Base-by-base conservation (phyloP, 2,888 invertebrate species). In the Acanthoscelides obtectus region DNA sequence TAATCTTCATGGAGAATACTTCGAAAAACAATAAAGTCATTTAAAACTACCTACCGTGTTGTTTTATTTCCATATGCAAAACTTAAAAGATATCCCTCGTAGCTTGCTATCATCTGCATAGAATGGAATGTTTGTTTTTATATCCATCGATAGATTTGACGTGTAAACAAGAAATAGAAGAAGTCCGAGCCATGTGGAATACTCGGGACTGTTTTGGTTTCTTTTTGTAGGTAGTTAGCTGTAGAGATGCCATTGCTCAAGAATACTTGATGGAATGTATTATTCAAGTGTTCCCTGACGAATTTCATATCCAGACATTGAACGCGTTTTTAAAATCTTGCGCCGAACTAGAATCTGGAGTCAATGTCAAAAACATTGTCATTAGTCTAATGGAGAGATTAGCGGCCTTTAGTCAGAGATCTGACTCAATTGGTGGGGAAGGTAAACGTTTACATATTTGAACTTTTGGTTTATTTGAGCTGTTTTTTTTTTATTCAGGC, bases 241-340 rank as follows among this genome's bases (percentile, higher is more conserved):
- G 99, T 83, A 88, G 96, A 75, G 99, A 99, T 87, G 95, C 98
- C 0, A 99, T 99, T 74, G 98, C 99, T 0, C 99, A 99, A 87
- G 99, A 99, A 87, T 99, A 99, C 86, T 90, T 99, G 22, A 99
- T 99, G 98, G 99, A 99, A 86, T 98, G 98, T 83, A 96, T 99
- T 73, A 98, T 98, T 84, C 98, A 99, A 90, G 97, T 98, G 22
- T 99, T 99, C 84, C 99, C 99, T 0, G 99, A 99, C 84, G 99
- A 99, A 86, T 99, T 98, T 86, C 99, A 99, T 87, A 88, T 99
- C 81, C 95, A 97, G 79, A 98, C 98, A 0, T 87, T 99, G 74
- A 95, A 94, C 84, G 94, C 96, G 66, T 99, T 99, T 86, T 88
- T 99, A 72, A 95, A 97, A 85, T 98, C 99, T 0, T 99, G 99